Percentiles rank a stretch among this genome's conserved stretches.
Conservation (phyloP, 2,113 vertebrate genomes). For the Macquaria ambigua region DNA sequence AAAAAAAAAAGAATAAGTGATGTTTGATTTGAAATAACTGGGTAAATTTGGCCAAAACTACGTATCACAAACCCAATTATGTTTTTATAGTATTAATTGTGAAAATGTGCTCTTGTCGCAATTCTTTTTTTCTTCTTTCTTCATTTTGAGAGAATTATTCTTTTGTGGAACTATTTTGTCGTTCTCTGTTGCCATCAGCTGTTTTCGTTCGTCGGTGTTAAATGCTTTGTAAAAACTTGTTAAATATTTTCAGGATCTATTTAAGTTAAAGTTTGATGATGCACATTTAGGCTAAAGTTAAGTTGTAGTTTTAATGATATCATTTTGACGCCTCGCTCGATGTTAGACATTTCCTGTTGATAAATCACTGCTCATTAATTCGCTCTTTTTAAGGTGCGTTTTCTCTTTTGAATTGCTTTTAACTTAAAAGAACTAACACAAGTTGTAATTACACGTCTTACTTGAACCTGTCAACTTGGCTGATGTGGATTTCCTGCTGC, state of each 20-base stretch:
- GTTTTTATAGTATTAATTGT: conserved; percentile 58
- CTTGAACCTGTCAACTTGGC: conserved; percentile 68
- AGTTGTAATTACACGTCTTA: conserved; percentile 69
- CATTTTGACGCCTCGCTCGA: conserved; percentile 23
- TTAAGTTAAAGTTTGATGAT: conserved; percentile 63
- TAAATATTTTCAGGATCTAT: conserved; percentile 67
- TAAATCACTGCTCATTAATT: conserved; percentile 39
- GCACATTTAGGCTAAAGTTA: conserved; percentile 44
- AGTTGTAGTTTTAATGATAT: conserved; percentile 38
- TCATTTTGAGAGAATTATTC: neutral
- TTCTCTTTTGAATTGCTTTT: conserved; percentile 52
- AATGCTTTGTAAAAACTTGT: conserved; percentile 71
- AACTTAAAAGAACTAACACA: conserved; percentile 65
- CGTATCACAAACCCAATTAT: conserved; percentile 10
- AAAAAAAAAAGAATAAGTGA: neutral
- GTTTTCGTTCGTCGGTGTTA: conserved; percentile 77
- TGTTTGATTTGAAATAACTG: conserved; percentile 29
- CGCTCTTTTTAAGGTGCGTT: conserved; percentile 29
- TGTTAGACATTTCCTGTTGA: conserved; percentile 50
- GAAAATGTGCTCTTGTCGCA: conserved; percentile 33
- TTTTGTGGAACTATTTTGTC: conserved; percentile 35
- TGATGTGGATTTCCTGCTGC: conserved; percentile 66
- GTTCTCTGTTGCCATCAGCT: conserved; percentile 36
- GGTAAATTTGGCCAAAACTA: conserved; percentile 25
- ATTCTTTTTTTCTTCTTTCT: conserved; percentile 1